These are phyloP conservation scores for Colinus virginianus DNA, from an alignment of 2,113 vertebrate genomes.

Conservation along the genomic window DNA sequence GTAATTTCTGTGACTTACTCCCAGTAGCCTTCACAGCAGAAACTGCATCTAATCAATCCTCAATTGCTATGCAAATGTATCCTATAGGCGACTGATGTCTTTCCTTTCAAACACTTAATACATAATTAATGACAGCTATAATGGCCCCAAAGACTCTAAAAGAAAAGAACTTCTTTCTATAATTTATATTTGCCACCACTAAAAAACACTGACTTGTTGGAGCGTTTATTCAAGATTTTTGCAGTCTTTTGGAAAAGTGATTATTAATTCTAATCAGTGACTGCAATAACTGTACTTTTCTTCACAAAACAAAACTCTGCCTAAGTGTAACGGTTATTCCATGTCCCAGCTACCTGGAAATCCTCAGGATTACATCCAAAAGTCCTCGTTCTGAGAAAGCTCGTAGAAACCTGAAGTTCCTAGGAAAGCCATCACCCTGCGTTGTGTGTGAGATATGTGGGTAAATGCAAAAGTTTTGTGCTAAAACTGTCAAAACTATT, in stretches of 20 bases:
- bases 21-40: constrained; percentile 44
- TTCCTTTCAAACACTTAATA: constrained; percentile 55
- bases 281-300: background rate
- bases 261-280: background rate
- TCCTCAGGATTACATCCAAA: background rate
- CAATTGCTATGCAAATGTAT: constrained; percentile 66
- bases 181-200: constrained; percentile 25
- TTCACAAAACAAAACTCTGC: background rate
- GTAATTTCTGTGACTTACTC: constrained; percentile 26
- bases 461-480: background rate
- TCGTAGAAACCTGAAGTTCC: background rate
- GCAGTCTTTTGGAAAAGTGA: background rate
- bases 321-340: background rate
- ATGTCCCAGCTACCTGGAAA: background rate
- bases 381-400: background rate
- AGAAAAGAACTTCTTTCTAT: constrained; percentile 10
- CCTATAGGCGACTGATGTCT: constrained; percentile 46
- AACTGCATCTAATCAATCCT: constrained; percentile 62
- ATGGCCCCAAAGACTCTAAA: constrained; percentile 46
- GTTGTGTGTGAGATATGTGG: background rate
- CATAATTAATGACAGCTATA: constrained; percentile 61
- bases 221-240: constrained; percentile 14
- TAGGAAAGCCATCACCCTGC: background rate
- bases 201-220: background rate
- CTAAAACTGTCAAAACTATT: background rate